phyloP scores from a whole-genome alignment of 2,113 vertebrate genomes.

The Cepphus grylle region DNA sequence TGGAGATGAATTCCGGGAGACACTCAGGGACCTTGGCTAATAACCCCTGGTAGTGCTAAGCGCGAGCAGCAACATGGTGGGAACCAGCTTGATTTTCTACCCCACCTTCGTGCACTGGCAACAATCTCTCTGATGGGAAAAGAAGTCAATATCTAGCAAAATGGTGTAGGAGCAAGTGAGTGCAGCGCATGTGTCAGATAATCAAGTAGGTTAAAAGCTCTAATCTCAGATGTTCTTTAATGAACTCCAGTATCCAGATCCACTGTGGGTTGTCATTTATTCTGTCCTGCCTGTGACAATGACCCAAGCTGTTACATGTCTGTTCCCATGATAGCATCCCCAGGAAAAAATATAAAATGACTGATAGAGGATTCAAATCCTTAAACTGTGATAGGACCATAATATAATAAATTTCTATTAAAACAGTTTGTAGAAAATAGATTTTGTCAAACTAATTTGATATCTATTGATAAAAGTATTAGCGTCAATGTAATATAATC shows the following conservation, averaged over 20 bases:
- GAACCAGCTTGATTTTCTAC: background rate
- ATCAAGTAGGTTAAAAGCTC: background rate
- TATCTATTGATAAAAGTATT: background rate
- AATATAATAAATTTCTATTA: background rate
- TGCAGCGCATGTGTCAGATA: background rate
- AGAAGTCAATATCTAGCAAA: background rate
- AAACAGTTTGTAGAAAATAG: background rate
- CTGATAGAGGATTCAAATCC: background rate
- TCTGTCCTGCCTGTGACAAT: background rate
- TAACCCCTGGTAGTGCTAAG: background rate
- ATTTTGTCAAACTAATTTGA: constrained; percentile 1
- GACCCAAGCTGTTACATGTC: background rate
- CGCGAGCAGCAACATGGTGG: background rate
- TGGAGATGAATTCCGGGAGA: background rate
- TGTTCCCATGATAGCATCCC: background rate
- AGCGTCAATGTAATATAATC: background rate
- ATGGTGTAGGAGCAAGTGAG: background rate
- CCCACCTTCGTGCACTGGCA: accelerated
- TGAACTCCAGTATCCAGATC: background rate
- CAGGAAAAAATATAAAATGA: background rate
- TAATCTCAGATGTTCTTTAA: background rate
- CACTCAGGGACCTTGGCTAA: background rate
- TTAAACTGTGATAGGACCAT: background rate
- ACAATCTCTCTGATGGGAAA: background rate
- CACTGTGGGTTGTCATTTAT: background rate